Conservation (phyloP, 2,113 vertebrate genomes). For the Nerophis lumbriciformis region DNA sequence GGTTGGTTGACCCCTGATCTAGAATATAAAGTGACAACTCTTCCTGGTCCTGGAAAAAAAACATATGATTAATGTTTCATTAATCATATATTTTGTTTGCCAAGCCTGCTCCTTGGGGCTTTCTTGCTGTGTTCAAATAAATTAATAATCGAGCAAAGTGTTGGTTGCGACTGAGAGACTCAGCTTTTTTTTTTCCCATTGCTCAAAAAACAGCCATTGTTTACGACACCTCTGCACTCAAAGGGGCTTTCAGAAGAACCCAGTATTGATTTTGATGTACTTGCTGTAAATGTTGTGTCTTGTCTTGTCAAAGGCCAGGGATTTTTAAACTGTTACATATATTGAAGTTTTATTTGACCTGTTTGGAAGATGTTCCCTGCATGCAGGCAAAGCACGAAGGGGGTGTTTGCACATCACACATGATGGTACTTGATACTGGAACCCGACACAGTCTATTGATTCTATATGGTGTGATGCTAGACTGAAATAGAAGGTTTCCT, state of each 20-base stretch:
- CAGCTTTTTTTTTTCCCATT: conserved; percentile 50
- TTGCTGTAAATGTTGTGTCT: conserved; percentile 56
- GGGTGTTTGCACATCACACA: neutral
- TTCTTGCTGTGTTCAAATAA: conserved; percentile 62
- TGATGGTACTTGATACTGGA: conserved; percentile 1
- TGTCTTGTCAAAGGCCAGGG: conserved; percentile 45
- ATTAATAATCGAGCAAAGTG: conserved; percentile 60
- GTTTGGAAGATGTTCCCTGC: conserved; percentile 19
- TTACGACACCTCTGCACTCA: conserved; percentile 62
- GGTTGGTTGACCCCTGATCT: conserved; percentile 11
- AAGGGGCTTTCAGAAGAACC: conserved; percentile 49
- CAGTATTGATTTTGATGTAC: conserved; percentile 50
- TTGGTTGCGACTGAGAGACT: conserved; percentile 39
- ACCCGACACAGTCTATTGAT: neutral
- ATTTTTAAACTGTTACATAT: conserved; percentile 30
- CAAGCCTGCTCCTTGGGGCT: conserved; percentile 57
- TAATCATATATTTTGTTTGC: conserved; percentile 68
- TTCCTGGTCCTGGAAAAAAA: conserved; percentile 70
- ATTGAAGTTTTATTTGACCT: conserved; percentile 43
- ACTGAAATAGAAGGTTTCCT: conserved; percentile 1
- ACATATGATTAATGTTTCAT: conserved; percentile 75
- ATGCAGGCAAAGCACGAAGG: conserved; percentile 14
- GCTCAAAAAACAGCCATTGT: conserved; percentile 64
- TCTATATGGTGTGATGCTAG: conserved; percentile 6
- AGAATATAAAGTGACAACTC: conserved; percentile 70